Conservation (phyloP, 2,888 invertebrate genomes). For the Phorcus lineatus region DNA sequence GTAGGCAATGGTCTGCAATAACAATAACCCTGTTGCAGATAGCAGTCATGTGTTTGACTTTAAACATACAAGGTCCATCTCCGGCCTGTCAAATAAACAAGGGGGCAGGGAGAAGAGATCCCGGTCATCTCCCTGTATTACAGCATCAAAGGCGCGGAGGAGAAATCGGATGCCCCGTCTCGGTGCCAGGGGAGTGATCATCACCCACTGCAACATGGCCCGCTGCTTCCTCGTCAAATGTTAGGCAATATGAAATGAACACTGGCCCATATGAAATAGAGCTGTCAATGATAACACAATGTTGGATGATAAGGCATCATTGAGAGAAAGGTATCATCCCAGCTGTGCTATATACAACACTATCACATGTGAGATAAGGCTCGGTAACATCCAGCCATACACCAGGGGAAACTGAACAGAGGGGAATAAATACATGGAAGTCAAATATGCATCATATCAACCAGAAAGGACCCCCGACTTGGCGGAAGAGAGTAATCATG, state of each 20-base stretch:
- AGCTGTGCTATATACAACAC: constrained; percentile 15
- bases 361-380: constrained; percentile 10
- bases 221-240: neutral
- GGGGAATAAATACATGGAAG: neutral
- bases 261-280: neutral
- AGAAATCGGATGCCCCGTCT: neutral
- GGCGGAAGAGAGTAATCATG: neutral
- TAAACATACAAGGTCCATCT: too few relatives aligned
- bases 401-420: neutral
- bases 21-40: too few relatives aligned
- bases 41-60: too few relatives aligned
- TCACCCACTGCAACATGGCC: neutral
- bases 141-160: neutral
- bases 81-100: too few relatives aligned
- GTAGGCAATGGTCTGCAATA: too few relatives aligned
- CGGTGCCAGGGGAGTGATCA: neutral
- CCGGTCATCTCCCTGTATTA: neutral
- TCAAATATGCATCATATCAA: neutral
- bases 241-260: constrained; percentile 19
- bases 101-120: too few relatives aligned
- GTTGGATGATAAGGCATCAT: constrained; percentile 1
- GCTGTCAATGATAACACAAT: neutral
- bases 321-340: neutral
- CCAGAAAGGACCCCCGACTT: neutral
- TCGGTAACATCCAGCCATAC: neutral